These are phyloP conservation scores for Eulacestoma nigropectus DNA, from an alignment of 2,113 vertebrate genomes.

Conservation along the genomic window DNA sequence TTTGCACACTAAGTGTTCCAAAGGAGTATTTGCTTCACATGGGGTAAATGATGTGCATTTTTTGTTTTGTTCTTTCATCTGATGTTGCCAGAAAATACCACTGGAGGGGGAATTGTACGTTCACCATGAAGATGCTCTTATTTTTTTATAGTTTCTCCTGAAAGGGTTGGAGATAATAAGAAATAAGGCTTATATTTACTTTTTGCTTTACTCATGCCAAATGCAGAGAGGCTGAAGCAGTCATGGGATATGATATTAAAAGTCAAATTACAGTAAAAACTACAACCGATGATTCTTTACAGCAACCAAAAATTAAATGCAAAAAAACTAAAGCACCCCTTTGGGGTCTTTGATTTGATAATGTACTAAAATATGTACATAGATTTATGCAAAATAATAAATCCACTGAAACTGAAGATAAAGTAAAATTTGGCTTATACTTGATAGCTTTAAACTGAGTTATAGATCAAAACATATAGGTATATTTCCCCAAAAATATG, in stretches of 20 bases:
- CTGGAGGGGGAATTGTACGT: neutral
- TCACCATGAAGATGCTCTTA: neutral
- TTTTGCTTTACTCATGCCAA: neutral
- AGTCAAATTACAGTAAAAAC: constrained; percentile 35
- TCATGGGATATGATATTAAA: constrained; percentile 19
- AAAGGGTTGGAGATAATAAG: constrained; percentile 42
- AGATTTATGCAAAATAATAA: neutral
- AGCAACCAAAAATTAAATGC: constrained; percentile 50
- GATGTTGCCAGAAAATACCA: constrained; percentile 32
- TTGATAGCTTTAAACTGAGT: neutral
- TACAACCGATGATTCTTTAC: neutral
- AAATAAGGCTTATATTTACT: constrained; percentile 46
- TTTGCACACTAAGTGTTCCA: constrained; percentile 18
- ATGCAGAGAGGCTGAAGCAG: neutral
- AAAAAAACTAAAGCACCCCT: constrained; percentile 40
- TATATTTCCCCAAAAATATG: neutral
- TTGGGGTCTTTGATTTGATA: neutral
- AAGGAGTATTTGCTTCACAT: constrained; percentile 2
- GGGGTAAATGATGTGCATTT: constrained; percentile 38
- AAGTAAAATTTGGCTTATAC: neutral
- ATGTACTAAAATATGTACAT: neutral
- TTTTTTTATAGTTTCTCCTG: constrained; percentile 29
- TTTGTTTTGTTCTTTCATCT: constrained; percentile 23
- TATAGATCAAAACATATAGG: neutral
- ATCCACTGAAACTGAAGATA: neutral